phyloP scores from a whole-genome alignment of 2,888 invertebrate genomes.

The Melanchra persicariae region DNA sequence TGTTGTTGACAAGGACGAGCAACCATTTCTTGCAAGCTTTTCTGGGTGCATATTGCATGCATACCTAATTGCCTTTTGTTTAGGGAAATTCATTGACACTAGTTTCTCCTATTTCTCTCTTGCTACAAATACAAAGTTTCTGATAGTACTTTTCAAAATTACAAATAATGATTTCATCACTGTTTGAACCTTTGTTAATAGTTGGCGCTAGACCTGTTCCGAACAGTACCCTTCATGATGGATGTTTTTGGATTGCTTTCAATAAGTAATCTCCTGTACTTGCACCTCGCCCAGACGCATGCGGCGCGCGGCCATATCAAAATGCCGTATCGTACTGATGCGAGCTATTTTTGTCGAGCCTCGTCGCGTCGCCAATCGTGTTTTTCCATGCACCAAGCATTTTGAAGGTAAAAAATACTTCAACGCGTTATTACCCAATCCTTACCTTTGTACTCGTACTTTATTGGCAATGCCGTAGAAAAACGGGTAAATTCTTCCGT shows the following conservation, averaged over 20 bases:
- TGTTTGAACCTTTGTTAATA: background rate
- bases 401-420: conserved; percentile 45
- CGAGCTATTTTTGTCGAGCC: conserved; percentile 69
- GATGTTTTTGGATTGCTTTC: conserved; percentile 38
- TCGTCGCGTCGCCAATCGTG: conserved; percentile 61
- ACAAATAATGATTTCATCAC: background rate
- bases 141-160: background rate
- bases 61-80: background rate
- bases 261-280: conserved; percentile 54
- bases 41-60: background rate
- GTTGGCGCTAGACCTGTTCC: conserved; percentile 28
- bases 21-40: background rate
- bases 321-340: conserved; percentile 67
- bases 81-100: background rate
- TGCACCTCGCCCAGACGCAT: conserved; percentile 59
- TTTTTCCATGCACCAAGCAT: conserved; percentile 54
- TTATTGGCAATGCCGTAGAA: conserved; percentile 21
- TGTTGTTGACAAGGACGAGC: background rate
- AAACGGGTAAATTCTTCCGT: conserved; percentile 34
- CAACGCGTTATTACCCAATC: conserved; percentile 37
- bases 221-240: conserved; percentile 29
- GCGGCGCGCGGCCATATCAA: conserved; percentile 62
- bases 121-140: background rate
- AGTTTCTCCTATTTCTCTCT: background rate
- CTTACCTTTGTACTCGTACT: conserved; percentile 22